phyloP scores from a whole-genome alignment of 1,140 invertebrate genomes.

The Meteorus sp. region DNA sequence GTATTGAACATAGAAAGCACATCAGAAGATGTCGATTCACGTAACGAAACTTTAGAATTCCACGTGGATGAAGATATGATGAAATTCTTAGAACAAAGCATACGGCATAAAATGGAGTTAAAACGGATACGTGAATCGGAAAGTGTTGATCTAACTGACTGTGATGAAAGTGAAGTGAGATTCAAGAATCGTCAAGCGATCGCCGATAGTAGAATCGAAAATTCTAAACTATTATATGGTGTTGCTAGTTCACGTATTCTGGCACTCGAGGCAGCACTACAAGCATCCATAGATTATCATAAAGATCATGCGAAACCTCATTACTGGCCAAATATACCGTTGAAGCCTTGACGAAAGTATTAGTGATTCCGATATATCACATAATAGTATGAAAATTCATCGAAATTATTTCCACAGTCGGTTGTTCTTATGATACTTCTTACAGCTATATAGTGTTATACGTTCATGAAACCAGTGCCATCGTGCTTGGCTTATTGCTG shows the following conservation, averaged over 20 bases:
- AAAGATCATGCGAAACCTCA: conserved; percentile 65
- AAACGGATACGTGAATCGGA: conserved; percentile 49
- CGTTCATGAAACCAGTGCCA: too few relatives aligned
- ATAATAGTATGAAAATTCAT: too few relatives aligned
- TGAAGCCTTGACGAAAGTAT: conserved; percentile 56
- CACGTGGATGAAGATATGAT: conserved; percentile 69
- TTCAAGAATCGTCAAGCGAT: conserved; percentile 33
- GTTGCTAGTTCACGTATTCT: conserved; percentile 67
- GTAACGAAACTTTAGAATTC: conserved; percentile 59
- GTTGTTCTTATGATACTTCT: too few relatives aligned
- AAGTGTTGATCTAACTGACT: conserved; percentile 23
- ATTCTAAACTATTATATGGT: conserved; percentile 64
- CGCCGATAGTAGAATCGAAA: conserved; percentile 42
- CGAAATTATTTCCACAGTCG: too few relatives aligned
- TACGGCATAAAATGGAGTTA: conserved; percentile 60
- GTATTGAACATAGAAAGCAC: too few relatives aligned
- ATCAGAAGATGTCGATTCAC: too few relatives aligned
- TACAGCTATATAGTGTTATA: too few relatives aligned
- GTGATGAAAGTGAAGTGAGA: conserved; percentile 24
- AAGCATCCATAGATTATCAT: conserved; percentile 67
- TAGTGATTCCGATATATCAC: neutral
- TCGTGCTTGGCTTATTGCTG: too few relatives aligned
- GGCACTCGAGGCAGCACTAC: conserved; percentile 73
- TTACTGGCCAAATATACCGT: conserved; percentile 76
- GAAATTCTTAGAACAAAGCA: conserved; percentile 65